These are phyloP conservation scores for Gallinago stenura DNA, from an alignment of 2,797 vertebrate genomes.

Conservation along the genomic window DNA sequence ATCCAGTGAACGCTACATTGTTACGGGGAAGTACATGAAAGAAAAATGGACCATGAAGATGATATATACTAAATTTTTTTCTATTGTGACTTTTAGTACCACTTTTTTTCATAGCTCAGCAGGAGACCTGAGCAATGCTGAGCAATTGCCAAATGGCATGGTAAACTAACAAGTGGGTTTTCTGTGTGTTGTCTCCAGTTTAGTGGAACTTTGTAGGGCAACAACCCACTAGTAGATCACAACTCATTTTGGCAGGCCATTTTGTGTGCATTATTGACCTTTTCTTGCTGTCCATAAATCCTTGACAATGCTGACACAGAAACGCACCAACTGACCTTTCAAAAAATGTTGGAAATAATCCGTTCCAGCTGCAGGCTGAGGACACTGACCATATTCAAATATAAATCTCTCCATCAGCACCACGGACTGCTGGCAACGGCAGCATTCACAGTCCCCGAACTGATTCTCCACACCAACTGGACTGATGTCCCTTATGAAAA, in stretches of 20 bases:
- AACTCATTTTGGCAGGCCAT: conserved; percentile 69
- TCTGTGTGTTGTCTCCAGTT: conserved; percentile 32
- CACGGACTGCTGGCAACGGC: conserved; percentile 50
- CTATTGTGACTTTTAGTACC: conserved; percentile 7
- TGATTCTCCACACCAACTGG: conserved; percentile 18
- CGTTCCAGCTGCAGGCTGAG: conserved; percentile 62
- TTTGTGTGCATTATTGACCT: conserved; percentile 72
- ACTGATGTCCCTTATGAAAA: not conserved
- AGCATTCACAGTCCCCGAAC: not conserved
- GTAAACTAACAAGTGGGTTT: conserved; percentile 21
- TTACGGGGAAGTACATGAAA: not conserved
- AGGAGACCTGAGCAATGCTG: not conserved
- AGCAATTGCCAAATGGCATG: not conserved
- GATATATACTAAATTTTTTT: not conserved
- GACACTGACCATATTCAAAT: conserved; percentile 65
- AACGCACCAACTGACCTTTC: conserved; percentile 70
- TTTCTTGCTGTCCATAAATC: conserved; percentile 72
- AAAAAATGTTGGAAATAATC: conserved; percentile 73
- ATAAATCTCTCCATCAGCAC: conserved; percentile 70
- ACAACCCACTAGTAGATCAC: conserved; percentile 55
- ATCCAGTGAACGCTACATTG: not conserved
- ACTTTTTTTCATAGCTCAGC: not conserved
- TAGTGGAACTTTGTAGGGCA: conserved; percentile 45
- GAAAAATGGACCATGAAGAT: conserved; percentile 22
- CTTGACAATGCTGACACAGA: conserved; percentile 60